These are phyloP conservation scores for Paramormyrops hopkinsi DNA, from an alignment of 2,797 vertebrate genomes.

Conservation along the genomic window DNA sequence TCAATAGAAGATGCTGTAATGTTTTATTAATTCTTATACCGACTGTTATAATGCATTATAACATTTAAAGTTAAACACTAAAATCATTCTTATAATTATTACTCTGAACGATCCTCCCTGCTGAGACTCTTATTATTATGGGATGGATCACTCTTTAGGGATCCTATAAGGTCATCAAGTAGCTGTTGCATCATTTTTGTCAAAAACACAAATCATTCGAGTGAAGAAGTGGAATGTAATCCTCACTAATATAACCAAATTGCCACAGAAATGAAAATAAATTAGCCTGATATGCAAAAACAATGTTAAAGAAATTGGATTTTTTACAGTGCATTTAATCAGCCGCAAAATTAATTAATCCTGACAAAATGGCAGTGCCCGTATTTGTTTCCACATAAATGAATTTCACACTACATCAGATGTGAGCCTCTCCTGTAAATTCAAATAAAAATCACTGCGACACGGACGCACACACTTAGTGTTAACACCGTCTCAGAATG, in stretches of 20 bases:
- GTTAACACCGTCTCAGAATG: conserved; percentile 50
- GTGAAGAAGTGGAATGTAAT: conserved; percentile 11
- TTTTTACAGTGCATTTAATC: conserved; percentile 46
- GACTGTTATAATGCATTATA: neutral
- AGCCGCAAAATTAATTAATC: conserved; percentile 49
- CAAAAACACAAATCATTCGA: neutral
- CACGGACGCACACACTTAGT: conserved; percentile 54
- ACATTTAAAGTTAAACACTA: neutral
- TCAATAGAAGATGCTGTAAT: neutral
- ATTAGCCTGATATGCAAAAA: conserved; percentile 16
- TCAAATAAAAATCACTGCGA: conserved; percentile 67
- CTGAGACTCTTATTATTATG: neutral
- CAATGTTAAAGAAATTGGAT: conserved; percentile 18
- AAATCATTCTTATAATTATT: neutral
- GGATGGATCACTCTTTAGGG: neutral
- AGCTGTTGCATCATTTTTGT: neutral
- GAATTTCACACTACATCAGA: conserved; percentile 67
- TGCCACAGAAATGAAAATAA: conserved; percentile 21
- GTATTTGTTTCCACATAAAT: conserved; percentile 61
- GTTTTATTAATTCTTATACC: neutral
- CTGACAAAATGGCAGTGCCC: conserved; percentile 48
- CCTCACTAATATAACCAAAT: conserved; percentile 14
- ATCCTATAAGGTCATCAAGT: neutral
- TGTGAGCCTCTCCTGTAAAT: conserved; percentile 70
- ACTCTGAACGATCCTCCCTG: neutral